Percentiles rank a stretch among this genome's conserved stretches.
Evolutionary conservation across 1,140 invertebrate species (phyloP).

Genomic region (Caenorhabditis elegans): DNA sequence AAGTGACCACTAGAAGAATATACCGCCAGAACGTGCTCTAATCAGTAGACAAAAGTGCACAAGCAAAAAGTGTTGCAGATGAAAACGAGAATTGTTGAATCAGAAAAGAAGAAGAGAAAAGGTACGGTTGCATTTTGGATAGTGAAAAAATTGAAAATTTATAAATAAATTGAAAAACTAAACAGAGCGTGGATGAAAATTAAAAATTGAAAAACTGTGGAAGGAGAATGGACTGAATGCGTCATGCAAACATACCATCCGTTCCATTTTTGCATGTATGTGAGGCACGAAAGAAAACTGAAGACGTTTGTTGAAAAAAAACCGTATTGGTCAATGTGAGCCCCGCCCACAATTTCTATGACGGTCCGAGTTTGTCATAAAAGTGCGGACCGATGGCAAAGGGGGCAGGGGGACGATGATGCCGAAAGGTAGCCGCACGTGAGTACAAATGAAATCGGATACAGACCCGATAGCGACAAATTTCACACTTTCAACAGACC

Average conservation of each 20-base stretch:
- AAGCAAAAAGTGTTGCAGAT: not conserved
- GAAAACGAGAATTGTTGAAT: not conserved
- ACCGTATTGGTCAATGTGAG: conserved; percentile 20
- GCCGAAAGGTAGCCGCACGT: not conserved
- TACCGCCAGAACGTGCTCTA: conserved; percentile 6
- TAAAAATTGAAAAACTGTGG: not conserved
- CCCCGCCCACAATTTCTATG: not conserved
- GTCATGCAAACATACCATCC: not conserved
- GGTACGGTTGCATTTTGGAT: no score
- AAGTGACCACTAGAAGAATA: not conserved
- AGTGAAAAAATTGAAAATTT: not conserved
- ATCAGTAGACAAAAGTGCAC: not conserved
- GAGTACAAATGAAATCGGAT: not conserved
- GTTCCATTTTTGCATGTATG: conserved; percentile 11
- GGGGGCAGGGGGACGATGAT: not conserved
- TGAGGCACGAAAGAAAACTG: not conserved
- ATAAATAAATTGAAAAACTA: not conserved
- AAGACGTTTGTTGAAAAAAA: conserved; percentile 15
- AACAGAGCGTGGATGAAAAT: not conserved
- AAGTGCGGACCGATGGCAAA: not conserved
- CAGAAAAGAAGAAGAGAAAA: not conserved
- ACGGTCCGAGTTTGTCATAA: conserved; percentile 1
- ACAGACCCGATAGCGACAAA: not conserved
- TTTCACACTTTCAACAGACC: conserved; percentile 33
- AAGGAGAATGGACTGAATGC: conserved; percentile 4